A percentile compares a stretch with the other conserved stretches of the same genome.
Conservation (phyloP, 2,113 vertebrate species). For the Rutilus rutilus region DNA sequence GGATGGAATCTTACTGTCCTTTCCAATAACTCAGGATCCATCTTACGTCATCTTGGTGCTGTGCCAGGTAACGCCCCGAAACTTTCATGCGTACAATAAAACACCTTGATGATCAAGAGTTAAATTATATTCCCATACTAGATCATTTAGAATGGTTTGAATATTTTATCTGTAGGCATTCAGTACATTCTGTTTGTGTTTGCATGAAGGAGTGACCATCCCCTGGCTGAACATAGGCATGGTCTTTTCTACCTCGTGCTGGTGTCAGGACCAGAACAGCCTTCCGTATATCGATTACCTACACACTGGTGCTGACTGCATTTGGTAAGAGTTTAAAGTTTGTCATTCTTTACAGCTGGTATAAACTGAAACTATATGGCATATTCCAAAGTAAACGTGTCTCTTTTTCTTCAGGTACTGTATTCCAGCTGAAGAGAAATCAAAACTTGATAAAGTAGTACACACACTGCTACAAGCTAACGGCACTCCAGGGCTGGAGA, state of each 20-base stretch:
- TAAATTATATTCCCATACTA: background rate
- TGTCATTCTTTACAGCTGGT: background rate
- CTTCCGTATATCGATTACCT: constrained; percentile 95
- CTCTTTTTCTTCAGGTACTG: constrained; percentile 80
- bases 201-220: constrained; percentile 86
- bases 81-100: background rate
- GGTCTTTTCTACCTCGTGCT: constrained; percentile 97
- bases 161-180: background rate
- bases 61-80: constrained; percentile 81
- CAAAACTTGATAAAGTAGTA: constrained; percentile 89
- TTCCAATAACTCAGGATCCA: constrained; percentile 92
- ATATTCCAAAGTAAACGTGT: background rate
- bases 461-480: constrained; percentile 90
- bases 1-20: constrained; percentile 94
- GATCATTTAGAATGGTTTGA: background rate
- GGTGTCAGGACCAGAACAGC: constrained; percentile 93
- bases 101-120: background rate
- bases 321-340: constrained; percentile 80
- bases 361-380: background rate
- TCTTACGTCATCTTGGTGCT: constrained; percentile 93
- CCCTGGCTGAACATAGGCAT: constrained; percentile 95
- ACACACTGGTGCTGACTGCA: constrained; percentile 96
- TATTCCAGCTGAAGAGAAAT: constrained; percentile 91
- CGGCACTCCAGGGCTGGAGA: constrained; percentile 89
- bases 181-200: constrained; percentile 36